Conservation (phyloP, 2,797 vertebrate species). For the Liparis tanakae region DNA sequence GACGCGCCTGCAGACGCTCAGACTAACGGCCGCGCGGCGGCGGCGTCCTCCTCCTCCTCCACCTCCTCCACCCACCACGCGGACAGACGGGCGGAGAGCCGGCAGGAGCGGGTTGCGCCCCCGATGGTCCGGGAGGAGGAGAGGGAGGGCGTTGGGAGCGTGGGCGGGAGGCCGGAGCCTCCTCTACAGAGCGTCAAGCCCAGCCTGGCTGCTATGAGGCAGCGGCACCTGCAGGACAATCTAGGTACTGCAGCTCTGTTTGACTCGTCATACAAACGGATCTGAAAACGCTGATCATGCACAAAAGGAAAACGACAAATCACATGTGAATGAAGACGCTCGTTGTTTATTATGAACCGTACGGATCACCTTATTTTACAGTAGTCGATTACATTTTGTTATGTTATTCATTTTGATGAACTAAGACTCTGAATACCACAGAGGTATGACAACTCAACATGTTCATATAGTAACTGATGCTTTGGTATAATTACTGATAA, state of each 20-base stretch:
- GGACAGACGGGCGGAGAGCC: conserved; percentile 70
- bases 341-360: too few relatives aligned
- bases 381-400: not conserved
- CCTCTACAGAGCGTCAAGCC: conserved; percentile 86
- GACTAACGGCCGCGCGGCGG: conserved; percentile 62
- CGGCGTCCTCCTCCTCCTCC: not conserved
- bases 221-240: conserved; percentile 86
- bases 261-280: not conserved
- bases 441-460: not conserved
- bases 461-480: not conserved
- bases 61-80: conserved; percentile 55
- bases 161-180: conserved; percentile 78
- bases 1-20: conserved; percentile 53
- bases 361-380: not conserved
- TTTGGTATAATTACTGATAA: not conserved
- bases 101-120: conserved; percentile 73
- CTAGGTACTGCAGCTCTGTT: conserved; percentile 74
- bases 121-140: conserved; percentile 66
- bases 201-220: conserved; percentile 80
- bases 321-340: not conserved
- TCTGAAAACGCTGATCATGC: not conserved
- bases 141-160: conserved; percentile 28
- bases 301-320: not conserved
- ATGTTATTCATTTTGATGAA: not conserved
- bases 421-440: not conserved